phyloP scores from a whole-genome alignment of 1,140 invertebrate species.

The Metopolophium dirhodum region DNA sequence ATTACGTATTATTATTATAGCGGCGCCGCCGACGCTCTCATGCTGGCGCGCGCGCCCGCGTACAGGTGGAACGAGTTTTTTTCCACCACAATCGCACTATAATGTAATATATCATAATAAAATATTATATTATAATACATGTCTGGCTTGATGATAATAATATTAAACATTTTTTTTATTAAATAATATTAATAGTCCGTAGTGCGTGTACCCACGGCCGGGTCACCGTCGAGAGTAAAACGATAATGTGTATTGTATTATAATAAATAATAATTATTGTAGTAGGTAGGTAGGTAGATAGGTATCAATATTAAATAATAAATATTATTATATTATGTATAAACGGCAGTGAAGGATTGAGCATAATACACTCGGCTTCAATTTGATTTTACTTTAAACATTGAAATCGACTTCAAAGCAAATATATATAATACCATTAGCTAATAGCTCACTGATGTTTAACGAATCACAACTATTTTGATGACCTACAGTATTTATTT shows the following conservation, averaged over 20 bases:
- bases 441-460: no score
- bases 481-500: background rate
- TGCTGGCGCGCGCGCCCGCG: background rate
- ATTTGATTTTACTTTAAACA: no score
- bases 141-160: background rate
- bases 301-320: no score
- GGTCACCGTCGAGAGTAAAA: background rate
- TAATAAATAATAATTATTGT: no score
- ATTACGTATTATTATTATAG: constrained; percentile 8
- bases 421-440: no score
- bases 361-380: no score
- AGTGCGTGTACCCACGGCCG: background rate
- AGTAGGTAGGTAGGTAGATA: no score
- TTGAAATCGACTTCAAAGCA: background rate
- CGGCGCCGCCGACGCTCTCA: background rate
- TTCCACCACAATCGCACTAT: background rate
- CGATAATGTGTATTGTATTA: background rate
- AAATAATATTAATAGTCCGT: background rate
- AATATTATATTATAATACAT: background rate
- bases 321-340: no score
- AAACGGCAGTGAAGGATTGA: no score
- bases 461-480: background rate
- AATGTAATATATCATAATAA: background rate
- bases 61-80: constrained; percentile 23
- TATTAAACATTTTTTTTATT: no score